Conservation (phyloP, 2,888 invertebrate species). For the Ornithoptera alexandrae region DNA sequence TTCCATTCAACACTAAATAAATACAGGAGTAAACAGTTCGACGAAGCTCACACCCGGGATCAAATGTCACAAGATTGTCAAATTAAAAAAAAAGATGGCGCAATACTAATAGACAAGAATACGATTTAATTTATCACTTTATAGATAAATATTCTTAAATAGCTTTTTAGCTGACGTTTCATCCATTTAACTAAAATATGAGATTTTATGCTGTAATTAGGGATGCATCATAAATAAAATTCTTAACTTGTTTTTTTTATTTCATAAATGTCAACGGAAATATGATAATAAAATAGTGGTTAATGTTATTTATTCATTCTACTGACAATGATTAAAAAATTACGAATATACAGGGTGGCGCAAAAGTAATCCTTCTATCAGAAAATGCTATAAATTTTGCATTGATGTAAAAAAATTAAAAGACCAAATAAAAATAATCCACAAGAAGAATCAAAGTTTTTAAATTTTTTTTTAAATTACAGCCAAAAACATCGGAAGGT, state of each 20-base stretch:
- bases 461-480: too few relatives aligned
- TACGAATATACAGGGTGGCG: background rate
- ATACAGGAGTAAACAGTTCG: too few relatives aligned
- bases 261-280: background rate
- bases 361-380: too few relatives aligned
- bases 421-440: too few relatives aligned
- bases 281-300: background rate
- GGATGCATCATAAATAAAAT: background rate
- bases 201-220: background rate
- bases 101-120: background rate
- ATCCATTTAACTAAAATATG: background rate
- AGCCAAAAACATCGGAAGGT: too few relatives aligned
- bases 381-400: too few relatives aligned
- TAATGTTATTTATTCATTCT: background rate
- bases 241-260: background rate
- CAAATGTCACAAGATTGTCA: background rate
- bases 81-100: background rate
- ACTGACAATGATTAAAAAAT: background rate
- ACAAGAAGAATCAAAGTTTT: too few relatives aligned
- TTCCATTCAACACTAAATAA: too few relatives aligned
- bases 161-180: background rate
- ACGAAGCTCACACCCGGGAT: background rate
- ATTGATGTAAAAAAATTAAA: too few relatives aligned
- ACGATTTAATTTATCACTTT: conserved; percentile 4
- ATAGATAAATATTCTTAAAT: conserved; percentile 10